Conservation (phyloP, 1,140 invertebrate genomes). For the Latrodectus geometricus region DNA sequence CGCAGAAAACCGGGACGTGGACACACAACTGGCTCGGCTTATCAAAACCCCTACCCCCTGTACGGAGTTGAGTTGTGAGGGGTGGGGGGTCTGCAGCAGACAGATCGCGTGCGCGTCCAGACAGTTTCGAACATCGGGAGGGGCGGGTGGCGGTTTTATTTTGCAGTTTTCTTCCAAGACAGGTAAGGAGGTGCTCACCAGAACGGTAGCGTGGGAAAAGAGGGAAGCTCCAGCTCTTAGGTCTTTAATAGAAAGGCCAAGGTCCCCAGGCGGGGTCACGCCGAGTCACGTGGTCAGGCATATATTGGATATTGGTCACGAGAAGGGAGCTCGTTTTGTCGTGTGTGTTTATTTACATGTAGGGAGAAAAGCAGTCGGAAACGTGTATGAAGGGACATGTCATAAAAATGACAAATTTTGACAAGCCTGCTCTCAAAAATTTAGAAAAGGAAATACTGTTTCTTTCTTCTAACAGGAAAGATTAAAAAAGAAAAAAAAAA, state of each 20-base stretch:
- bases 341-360: slow-evolving; percentile 45
- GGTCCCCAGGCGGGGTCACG: slow-evolving; percentile 2
- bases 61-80: not conserved
- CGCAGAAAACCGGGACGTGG: not conserved
- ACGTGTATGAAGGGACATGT: not conserved
- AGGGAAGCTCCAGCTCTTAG: not conserved
- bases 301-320: slow-evolving; percentile 7
- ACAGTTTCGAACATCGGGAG: slow-evolving; percentile 11
- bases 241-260: slow-evolving; percentile 24
- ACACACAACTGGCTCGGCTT: not conserved
- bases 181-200: not conserved
- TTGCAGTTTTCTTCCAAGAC: not conserved
- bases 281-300: not conserved
- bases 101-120: slow-evolving; percentile 21
- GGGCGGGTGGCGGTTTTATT: slow-evolving; percentile 13
- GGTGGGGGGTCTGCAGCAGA: slow-evolving; percentile 9
- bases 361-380: too few relatives aligned
- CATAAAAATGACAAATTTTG: slow-evolving; percentile 16
- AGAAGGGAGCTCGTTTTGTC: not conserved
- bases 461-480: too few relatives aligned
- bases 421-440: not conserved
- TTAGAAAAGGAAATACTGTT: too few relatives aligned
- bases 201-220: slow-evolving; percentile 46
- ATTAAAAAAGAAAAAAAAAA: too few relatives aligned
- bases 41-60: not conserved